Percentiles rank a stretch among this genome's conserved stretches.
These are phyloP conservation scores for Hofmannophila pseudospretella DNA, from an alignment of 2,888 invertebrate genomes.

Conservation along the genomic window DNA sequence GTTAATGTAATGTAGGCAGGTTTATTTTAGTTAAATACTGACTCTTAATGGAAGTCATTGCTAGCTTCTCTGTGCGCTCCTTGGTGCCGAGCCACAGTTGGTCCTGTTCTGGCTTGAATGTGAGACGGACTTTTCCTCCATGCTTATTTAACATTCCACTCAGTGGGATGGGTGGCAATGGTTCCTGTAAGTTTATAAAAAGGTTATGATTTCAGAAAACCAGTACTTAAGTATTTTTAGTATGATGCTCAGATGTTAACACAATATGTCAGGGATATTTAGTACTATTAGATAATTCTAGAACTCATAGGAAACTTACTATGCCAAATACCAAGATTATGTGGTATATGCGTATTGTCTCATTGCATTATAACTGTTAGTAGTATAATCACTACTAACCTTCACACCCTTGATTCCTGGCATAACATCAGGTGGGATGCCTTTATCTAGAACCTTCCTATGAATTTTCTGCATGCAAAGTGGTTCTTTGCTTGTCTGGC, in stretches of 20 bases:
- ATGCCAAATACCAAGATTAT: too few relatives aligned
- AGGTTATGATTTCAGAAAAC: background rate
- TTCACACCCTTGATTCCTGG: conserved; percentile 89
- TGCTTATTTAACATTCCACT: conserved; percentile 94
- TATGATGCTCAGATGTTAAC: background rate
- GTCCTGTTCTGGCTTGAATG: conserved; percentile 93
- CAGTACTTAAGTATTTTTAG: background rate
- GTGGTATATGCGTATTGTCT: too few relatives aligned
- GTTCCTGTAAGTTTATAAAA: conserved; percentile 73
- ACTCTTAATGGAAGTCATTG: conserved; percentile 93
- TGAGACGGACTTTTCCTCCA: conserved; percentile 92
- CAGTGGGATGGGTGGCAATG: conserved; percentile 87
- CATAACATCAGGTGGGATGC: conserved; percentile 92
- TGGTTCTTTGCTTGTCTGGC: conserved; percentile 81
- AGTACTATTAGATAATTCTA: too few relatives aligned
- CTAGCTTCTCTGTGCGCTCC: conserved; percentile 93
- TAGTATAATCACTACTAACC: too few relatives aligned
- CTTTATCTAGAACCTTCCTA: conserved; percentile 92
- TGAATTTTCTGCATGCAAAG: conserved; percentile 87
- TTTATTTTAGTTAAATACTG: conserved; percentile 44
- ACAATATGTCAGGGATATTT: too few relatives aligned
- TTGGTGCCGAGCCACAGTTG: conserved; percentile 95
- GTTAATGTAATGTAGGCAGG: too few relatives aligned
- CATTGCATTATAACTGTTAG: too few relatives aligned
- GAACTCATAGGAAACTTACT: too few relatives aligned